Evolutionary conservation across 2,888 invertebrate species (phyloP).

Genomic region (Caenorhabditis sulstoni): DNA sequence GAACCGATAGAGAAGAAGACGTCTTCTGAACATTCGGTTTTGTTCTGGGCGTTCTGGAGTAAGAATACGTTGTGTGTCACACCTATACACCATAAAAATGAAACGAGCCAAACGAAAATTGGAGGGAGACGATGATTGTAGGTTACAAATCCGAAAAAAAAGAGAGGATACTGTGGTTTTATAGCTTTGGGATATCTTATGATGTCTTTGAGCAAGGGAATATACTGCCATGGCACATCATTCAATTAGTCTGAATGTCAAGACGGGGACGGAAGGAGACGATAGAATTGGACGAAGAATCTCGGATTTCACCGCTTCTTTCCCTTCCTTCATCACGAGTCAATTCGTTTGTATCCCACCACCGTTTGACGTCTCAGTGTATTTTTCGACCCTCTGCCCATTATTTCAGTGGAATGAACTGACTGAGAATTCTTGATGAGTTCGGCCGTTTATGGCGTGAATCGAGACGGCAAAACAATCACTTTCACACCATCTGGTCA

Average conservation of each 20-base stretch:
- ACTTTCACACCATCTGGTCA: constrained; percentile 1
- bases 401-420: background rate
- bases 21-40: too few species aligned
- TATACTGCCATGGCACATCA: constrained; percentile 40
- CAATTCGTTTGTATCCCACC: background rate
- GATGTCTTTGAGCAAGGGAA: too few species aligned
- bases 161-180: background rate
- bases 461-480: background rate
- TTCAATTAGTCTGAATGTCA: constrained; percentile 28
- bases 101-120: background rate
- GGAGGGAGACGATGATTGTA: background rate
- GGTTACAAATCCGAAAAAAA: background rate
- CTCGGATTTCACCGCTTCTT: constrained; percentile 38
- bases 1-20: constrained; percentile 2
- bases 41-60: background rate
- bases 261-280: constrained; percentile 3
- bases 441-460: too few species aligned
- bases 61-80: too few species aligned
- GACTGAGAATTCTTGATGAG: too few species aligned
- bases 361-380: background rate
- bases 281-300: constrained; percentile 23
- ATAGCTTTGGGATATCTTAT: too few species aligned
- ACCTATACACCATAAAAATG: background rate
- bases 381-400: background rate
- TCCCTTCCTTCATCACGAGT: constrained; percentile 1